Evolutionary conservation across 2,113 vertebrate species (phyloP).

Genomic region (Lycaon pictus): DNA sequence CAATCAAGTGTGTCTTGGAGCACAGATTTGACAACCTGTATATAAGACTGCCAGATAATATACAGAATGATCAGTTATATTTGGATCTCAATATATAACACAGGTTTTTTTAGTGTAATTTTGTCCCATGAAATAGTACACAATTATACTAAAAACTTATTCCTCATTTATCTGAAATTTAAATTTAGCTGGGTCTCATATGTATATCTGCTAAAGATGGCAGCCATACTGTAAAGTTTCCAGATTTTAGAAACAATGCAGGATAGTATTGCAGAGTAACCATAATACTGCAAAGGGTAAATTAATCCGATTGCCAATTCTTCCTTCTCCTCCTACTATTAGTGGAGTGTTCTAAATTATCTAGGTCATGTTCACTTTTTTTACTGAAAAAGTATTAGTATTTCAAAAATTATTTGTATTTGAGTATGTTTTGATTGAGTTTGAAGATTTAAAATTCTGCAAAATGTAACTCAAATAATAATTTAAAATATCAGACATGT

Average conservation of each 20-base stretch:
- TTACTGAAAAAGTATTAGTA: neutral
- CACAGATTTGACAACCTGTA: neutral
- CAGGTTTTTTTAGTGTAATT: neutral
- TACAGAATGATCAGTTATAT: neutral
- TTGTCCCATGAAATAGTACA: neutral
- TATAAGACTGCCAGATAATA: neutral
- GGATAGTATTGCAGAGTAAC: neutral
- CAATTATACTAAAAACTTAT: neutral
- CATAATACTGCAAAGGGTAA: neutral
- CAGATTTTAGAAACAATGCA: neutral
- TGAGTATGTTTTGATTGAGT: neutral
- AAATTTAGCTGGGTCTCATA: neutral
- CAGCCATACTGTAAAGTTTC: neutral
- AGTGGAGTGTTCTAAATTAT: neutral
- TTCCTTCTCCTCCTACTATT: neutral
- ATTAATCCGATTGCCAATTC: neutral
- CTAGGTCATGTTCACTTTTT: neutral
- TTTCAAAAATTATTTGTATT: neutral
- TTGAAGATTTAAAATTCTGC: neutral
- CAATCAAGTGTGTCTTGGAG: neutral
- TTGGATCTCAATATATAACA: conserved; percentile 2
- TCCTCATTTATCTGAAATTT: neutral
- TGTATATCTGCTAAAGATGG: neutral
- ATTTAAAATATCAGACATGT: neutral
- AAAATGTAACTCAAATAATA: conserved; percentile 26